phyloP scores from a whole-genome alignment of 2,113 vertebrate genomes.

The Pipa parva region DNA sequence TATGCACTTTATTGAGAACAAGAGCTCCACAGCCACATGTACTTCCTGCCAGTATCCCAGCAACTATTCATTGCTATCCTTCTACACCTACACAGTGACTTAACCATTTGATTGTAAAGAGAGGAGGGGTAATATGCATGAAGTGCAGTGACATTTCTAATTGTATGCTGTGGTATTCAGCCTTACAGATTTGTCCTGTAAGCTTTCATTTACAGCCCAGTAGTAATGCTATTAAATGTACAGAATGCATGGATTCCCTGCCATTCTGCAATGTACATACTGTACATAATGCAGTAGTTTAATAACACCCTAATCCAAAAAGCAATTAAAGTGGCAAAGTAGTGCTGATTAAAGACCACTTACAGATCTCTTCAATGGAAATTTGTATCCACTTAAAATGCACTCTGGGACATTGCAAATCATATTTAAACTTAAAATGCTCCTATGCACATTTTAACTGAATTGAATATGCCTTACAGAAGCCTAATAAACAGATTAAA shows the following conservation, averaged over 20 bases:
- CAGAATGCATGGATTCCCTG: slow-evolving; percentile 32
- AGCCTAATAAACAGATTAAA: slow-evolving; percentile 6
- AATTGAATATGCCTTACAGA: slow-evolving; percentile 9
- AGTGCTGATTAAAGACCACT: slow-evolving; percentile 29
- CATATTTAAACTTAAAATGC: slow-evolving; percentile 29
- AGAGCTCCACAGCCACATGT: neutral
- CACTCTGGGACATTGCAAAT: slow-evolving; percentile 18
- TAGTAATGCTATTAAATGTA: slow-evolving; percentile 38
- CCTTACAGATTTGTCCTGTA: slow-evolving; percentile 22
- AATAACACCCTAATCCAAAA: slow-evolving; percentile 27
- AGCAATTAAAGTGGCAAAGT: slow-evolving; percentile 36
- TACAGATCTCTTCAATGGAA: slow-evolving; percentile 16
- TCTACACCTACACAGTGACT: slow-evolving; percentile 19
- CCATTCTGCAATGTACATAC: slow-evolving; percentile 35
- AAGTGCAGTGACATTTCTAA: slow-evolving; percentile 40
- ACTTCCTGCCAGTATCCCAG: slow-evolving; percentile 22
- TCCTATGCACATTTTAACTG: slow-evolving; percentile 7
- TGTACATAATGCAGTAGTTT: slow-evolving; percentile 35
- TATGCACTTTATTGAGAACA: neutral
- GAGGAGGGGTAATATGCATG: slow-evolving; percentile 18
- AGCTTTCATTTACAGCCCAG: slow-evolving; percentile 38
- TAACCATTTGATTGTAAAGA: slow-evolving; percentile 36
- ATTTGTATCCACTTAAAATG: slow-evolving; percentile 13
- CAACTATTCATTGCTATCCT: slow-evolving; percentile 22
- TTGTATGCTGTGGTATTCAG: slow-evolving; percentile 38